These are phyloP conservation scores for Ceyx melanurus DNA, from an alignment of 2,113 vertebrate genomes.

Conservation along the genomic window DNA sequence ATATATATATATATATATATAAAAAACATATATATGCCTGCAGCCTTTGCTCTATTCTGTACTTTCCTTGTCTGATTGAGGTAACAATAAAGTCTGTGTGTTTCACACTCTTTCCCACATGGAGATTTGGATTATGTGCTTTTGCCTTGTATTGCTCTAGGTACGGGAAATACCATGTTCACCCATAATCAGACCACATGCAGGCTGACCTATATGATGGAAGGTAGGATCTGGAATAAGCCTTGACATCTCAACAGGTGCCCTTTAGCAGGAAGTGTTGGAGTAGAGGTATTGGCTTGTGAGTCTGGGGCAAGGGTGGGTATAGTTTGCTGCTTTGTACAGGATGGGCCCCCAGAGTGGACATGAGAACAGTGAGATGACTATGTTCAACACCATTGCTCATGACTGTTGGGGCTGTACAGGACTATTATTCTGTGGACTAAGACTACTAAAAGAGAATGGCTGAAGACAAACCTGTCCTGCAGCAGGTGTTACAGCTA, in stretches of 20 bases:
- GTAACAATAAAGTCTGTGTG: background rate
- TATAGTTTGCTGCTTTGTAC: background rate
- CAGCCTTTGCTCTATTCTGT: background rate
- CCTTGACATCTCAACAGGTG: background rate
- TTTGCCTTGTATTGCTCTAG: background rate
- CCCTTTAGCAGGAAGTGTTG: background rate
- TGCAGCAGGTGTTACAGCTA: background rate
- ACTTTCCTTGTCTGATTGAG: background rate
- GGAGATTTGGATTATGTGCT: background rate
- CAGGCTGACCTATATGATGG: background rate
- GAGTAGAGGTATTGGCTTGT: background rate
- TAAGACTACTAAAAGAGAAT: background rate
- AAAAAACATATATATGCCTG: background rate
- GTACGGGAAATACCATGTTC: background rate
- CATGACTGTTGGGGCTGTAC: background rate
- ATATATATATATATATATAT: background rate
- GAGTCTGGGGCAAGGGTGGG: background rate
- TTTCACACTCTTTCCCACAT: background rate
- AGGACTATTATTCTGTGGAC: background rate
- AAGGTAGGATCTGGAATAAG: background rate
- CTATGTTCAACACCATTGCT: background rate
- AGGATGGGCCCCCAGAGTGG: background rate
- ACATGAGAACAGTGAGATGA: background rate
- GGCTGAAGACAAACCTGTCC: background rate
- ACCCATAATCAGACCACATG: background rate